Conservation (phyloP, 2,797 vertebrate species). For the Gymnodraco acuticeps region DNA sequence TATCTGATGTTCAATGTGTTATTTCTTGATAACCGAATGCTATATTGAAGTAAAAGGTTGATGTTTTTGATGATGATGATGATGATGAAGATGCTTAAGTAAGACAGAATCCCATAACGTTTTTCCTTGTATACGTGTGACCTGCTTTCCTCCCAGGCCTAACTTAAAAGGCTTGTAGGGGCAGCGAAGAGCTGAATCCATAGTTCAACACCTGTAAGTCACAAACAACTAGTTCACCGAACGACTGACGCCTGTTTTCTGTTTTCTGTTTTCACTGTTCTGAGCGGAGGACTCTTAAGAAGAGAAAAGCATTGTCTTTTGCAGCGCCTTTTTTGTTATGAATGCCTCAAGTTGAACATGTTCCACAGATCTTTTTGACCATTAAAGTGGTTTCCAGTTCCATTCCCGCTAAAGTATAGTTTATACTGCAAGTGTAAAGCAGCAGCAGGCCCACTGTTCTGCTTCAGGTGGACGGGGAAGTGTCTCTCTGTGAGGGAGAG, state of each 20-base stretch:
- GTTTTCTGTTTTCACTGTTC: slow-evolving; percentile 86
- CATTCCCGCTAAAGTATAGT: slow-evolving; percentile 48
- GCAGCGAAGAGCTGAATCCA: slow-evolving; percentile 97
- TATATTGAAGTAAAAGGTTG: slow-evolving; percentile 65
- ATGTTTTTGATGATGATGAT: slow-evolving; percentile 71
- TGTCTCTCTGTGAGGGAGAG: slow-evolving; percentile 59
- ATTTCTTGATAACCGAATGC: slow-evolving; percentile 74
- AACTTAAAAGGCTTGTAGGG: slow-evolving; percentile 99
- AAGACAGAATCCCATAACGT: slow-evolving; percentile 84
- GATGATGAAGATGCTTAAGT: slow-evolving; percentile 74
- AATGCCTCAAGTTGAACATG: slow-evolving; percentile 72
- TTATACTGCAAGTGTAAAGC: slow-evolving; percentile 32
- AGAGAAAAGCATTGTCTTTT: slow-evolving; percentile 84
- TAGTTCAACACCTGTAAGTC: slow-evolving; percentile 99
- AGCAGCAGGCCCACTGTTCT: slow-evolving; percentile 4
- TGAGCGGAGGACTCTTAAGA: slow-evolving; percentile 79
- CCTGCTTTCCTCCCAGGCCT: slow-evolving; percentile 99
- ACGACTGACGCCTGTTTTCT: slow-evolving; percentile 89
- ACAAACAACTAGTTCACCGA: slow-evolving; percentile 93
- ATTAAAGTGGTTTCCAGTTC: slow-evolving; percentile 84
- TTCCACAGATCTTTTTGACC: slow-evolving; percentile 63
- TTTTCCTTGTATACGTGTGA: slow-evolving; percentile 96
- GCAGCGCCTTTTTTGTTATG: slow-evolving; percentile 70
- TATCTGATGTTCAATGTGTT: slow-evolving; percentile 71
- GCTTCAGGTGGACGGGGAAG: slow-evolving; percentile 39